phyloP scores from a whole-genome alignment of 2,888 invertebrate genomes.

The Bombyx huttoni region DNA sequence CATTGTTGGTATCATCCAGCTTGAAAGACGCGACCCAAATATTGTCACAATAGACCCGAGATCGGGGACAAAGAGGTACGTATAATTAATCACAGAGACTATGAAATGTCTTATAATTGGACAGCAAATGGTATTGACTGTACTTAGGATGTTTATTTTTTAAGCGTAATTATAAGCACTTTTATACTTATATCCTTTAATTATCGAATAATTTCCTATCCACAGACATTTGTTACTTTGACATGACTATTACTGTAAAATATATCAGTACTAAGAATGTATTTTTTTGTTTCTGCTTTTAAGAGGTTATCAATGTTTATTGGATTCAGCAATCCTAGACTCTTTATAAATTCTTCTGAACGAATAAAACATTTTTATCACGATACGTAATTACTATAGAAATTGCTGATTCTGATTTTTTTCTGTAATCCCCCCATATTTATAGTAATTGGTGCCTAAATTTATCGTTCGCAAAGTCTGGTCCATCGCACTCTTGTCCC shows the following conservation, averaged over 20 bases:
- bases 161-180: too few relatives aligned
- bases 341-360: too few relatives aligned
- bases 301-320: neutral
- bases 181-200: too few relatives aligned
- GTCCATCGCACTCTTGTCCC: slow-evolving; percentile 23
- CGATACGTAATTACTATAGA: too few relatives aligned
- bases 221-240: too few relatives aligned
- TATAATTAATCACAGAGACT: slow-evolving; percentile 68
- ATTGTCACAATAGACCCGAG: slow-evolving; percentile 65
- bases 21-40: slow-evolving; percentile 65
- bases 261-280: neutral
- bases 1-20: slow-evolving; percentile 38
- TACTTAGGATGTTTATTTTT: neutral
- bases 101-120: slow-evolving; percentile 52
- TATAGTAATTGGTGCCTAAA: neutral
- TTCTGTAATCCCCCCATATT: too few relatives aligned
- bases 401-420: too few relatives aligned
- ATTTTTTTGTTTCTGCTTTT: neutral
- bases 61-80: slow-evolving; percentile 59
- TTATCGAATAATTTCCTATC: too few relatives aligned
- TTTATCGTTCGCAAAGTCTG: neutral
- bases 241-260: too few relatives aligned
- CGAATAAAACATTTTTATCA: too few relatives aligned
- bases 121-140: slow-evolving; percentile 20
- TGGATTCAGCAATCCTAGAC: too few relatives aligned